Conservation (phyloP, 2,797 vertebrate genomes). For the Ataeniobius toweri region DNA sequence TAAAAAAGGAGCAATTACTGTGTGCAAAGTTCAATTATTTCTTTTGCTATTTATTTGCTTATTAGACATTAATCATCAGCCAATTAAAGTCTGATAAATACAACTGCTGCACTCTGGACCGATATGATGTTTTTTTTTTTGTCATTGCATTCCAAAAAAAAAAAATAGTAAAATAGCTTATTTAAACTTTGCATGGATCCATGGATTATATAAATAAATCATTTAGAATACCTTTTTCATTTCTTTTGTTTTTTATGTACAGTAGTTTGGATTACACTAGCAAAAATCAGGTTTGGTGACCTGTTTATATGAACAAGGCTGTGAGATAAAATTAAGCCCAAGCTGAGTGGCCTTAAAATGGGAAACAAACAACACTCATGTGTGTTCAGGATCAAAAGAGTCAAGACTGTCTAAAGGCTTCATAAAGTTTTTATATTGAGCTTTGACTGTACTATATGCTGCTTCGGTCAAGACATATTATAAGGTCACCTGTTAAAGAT, state of each 20-base stretch:
- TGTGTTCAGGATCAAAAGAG: constrained; percentile 1
- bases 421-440: constrained; percentile 21
- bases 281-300: not conserved
- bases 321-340: not conserved
- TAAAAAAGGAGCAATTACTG: not conserved
- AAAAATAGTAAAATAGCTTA: not conserved
- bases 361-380: not conserved
- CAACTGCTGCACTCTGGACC: no score
- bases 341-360: not conserved
- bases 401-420: constrained; percentile 9
- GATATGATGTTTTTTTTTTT: not conserved
- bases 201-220: not conserved
- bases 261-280: not conserved
- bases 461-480: constrained; percentile 17
- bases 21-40: not conserved
- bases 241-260: not conserved
- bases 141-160: not conserved
- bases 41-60: no score
- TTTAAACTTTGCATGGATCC: not conserved
- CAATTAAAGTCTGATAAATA: no score
- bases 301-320: not conserved
- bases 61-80: no score
- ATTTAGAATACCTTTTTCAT: not conserved
- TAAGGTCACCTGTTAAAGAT: constrained; percentile 33
- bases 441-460: constrained; percentile 17